Evolutionary conservation across 2,113 vertebrate species (phyloP).

Genomic region (Nematolebias whitei): DNA sequence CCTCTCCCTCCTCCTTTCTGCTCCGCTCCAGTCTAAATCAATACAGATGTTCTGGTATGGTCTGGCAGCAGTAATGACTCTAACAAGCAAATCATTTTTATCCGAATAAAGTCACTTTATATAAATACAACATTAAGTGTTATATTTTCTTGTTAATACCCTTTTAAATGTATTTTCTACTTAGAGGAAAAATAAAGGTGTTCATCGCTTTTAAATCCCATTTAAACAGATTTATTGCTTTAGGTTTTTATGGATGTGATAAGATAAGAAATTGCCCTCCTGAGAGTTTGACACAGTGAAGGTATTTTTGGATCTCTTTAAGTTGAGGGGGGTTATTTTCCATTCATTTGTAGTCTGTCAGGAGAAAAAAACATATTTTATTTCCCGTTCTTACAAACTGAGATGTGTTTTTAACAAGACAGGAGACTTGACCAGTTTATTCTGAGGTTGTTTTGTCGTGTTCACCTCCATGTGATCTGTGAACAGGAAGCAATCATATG

Average conservation of each 20-base stretch:
- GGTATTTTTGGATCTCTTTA: conserved; percentile 24
- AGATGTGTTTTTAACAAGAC: neutral
- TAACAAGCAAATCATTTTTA: conserved; percentile 82
- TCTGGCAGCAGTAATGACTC: conserved; percentile 78
- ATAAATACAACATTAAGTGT: conserved; percentile 72
- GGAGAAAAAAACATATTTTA: conserved; percentile 3
- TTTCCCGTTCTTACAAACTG: neutral
- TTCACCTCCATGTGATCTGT: neutral
- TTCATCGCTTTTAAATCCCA: conserved; percentile 56
- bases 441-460: neutral
- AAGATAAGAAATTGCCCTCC: conserved; percentile 34
- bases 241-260: conserved; percentile 43
- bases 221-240: conserved; percentile 45
- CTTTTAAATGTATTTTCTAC: conserved; percentile 55
- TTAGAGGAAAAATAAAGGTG: conserved; percentile 50
- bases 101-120: conserved; percentile 75
- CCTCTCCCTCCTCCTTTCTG: conserved; percentile 60
- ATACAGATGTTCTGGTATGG: conserved; percentile 82
- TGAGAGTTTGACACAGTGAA: conserved; percentile 25
- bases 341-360: neutral
- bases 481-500: conserved; percentile 30
- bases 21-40: conserved; percentile 71
- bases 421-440: conserved; percentile 7
- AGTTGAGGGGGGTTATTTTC: neutral
- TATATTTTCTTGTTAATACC: conserved; percentile 67